Evolutionary conservation across 1,140 invertebrate genomes (phyloP), one percentile per base, ranked within the genome.

Genomic region (Oedothorax gibbosus): DNA sequence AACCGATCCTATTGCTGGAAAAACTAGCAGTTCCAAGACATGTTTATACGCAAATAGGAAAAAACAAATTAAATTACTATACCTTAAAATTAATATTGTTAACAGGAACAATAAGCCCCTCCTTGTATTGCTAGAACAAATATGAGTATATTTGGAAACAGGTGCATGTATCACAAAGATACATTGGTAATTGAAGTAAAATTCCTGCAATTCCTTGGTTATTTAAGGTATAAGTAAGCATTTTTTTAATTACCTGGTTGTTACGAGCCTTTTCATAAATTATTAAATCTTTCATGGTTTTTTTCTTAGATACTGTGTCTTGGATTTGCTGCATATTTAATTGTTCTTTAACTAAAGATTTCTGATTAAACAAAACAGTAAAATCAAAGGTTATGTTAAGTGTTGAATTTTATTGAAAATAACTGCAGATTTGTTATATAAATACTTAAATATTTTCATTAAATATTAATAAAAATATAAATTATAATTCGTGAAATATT

Each of bases 231-330:
- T 57, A 12, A 9, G 14, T n/a, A 11, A 73, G 7, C 35, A 75
- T 18, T 64, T 18, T 64, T 62, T 11, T 15, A 50, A 35, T 35
- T 81, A 81, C 78, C 65, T 81, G 65, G 18, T 81, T 68, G 51
- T 71, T 81, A 0, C 78, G 51, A 64, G 66, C 21, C 62, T 81
- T 80, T 51, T 81, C 78, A 57, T 15, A 50, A n/a, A 71, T 7
- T 56, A 81, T 57, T 15, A 81, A 6, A 35, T 71, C 51, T 71
- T 81, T 69, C 66, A 81, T 35, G n/a, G 18, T 6, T 50, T 69
- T 68, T 18, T 64, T 49, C 60, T 81, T 81, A 35, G 14, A 20
- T 1, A 71, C 6, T 18, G 78, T 5, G 15, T 51, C 20, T 71
- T 81, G 20, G 7, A 71, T 71, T 71, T 81, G 7, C 21, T 71